Evolutionary conservation across 2,113 vertebrate species (phyloP).

Genomic region (Vulpes ferrilata): DNA sequence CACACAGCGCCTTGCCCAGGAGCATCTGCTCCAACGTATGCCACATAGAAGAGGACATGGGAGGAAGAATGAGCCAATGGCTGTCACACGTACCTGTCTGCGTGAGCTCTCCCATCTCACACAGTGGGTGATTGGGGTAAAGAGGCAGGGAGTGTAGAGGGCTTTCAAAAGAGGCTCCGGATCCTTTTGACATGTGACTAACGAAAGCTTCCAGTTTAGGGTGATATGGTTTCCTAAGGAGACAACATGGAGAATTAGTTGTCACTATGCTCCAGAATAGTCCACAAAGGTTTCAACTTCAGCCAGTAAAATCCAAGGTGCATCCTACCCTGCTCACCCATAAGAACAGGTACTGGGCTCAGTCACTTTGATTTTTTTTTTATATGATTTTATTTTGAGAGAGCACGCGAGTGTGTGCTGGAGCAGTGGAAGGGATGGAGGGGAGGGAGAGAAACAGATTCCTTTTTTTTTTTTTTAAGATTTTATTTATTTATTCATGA

Average conservation of each 20-base stretch:
- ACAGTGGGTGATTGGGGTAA: conserved; percentile 94
- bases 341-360: neutral
- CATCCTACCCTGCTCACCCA: neutral
- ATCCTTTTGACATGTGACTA: conserved; percentile 93
- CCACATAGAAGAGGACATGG: rapidly evolving
- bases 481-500: too few relatives aligned
- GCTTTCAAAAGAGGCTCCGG: conserved; percentile 92
- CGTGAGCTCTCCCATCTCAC: conserved; percentile 97
- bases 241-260: conserved; percentile 58
- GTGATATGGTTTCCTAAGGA: conserved; percentile 94
- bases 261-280: neutral
- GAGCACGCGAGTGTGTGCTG: too few relatives aligned
- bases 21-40: rapidly evolving
- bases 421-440: neutral
- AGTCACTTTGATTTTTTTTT: neutral
- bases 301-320: neutral
- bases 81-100: conserved; percentile 92
- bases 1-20: rapidly evolving
- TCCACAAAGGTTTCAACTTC: neutral
- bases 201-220: conserved; percentile 93
- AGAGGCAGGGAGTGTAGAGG: conserved; percentile 92
- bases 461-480: too few relatives aligned
- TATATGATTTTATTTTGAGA: neutral
- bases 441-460: too few relatives aligned
- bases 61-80: rapidly evolving